These are phyloP conservation scores for Rhinolophus sinicus DNA, from an alignment of 2,113 vertebrate genomes.

Conservation along the genomic window DNA sequence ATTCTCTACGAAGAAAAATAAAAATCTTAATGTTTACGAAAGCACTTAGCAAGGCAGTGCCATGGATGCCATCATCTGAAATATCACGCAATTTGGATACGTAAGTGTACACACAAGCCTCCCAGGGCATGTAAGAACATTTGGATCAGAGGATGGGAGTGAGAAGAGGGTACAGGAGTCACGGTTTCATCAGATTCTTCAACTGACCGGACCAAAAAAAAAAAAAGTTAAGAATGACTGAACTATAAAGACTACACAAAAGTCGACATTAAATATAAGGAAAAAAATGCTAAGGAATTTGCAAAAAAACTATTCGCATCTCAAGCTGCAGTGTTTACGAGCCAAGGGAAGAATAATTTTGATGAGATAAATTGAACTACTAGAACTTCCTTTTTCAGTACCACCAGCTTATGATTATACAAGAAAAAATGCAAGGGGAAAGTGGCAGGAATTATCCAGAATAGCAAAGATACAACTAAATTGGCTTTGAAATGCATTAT, in stretches of 20 bases:
- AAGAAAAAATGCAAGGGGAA: neutral
- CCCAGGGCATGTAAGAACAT: neutral
- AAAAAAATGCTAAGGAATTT: neutral
- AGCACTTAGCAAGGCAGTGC: neutral
- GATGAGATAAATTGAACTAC: slow-evolving; percentile 17
- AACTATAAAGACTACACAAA: neutral
- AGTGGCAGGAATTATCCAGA: neutral
- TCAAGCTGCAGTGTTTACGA: neutral
- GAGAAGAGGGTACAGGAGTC: neutral
- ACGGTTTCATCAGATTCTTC: neutral
- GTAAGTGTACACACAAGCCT: neutral
- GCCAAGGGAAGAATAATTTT: neutral
- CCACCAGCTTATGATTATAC: neutral
- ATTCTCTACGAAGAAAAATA: neutral
- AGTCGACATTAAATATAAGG: neutral
- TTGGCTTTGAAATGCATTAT: neutral
- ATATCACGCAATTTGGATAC: neutral
- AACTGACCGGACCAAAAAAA: neutral
- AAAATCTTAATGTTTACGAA: slow-evolving; percentile 23
- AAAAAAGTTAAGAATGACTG: neutral
- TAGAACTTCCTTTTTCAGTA: neutral
- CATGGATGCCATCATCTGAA: neutral
- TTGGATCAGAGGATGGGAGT: neutral
- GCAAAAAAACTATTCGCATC: neutral
- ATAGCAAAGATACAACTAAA: neutral